Base-by-base conservation (phyloP, 2,797 vertebrate species). In the Spheniscus humboldti region DNA sequence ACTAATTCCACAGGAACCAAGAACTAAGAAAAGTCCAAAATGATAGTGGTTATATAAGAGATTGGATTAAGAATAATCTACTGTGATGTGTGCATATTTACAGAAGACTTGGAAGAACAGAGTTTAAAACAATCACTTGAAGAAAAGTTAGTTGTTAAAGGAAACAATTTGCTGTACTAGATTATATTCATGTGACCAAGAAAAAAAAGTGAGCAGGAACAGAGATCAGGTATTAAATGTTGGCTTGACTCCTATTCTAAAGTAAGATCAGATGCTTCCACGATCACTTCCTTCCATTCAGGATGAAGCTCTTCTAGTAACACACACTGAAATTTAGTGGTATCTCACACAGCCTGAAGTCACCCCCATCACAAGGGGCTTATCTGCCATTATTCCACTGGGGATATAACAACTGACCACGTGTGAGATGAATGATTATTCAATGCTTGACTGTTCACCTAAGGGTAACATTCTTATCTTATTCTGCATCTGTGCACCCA, bases 21-120 rank as follows among this genome's bases (percentile, higher is more conserved):
- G 75, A 87, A 94, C 85, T 95, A 95, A 96, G 97, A 94, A 92
- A 96, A 96, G 78, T 97, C 96, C 96, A 97, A 97, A 98, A 98
- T 96, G 96, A 98, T 97, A 98, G 97, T 93, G 75, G 86, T 98
- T 98, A 98, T 80, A 11, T 98, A 98, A 98, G 94, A 98, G 96
- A 97, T 13, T 97, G 98, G 97, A 98, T 98, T 98, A 98, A 98
- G 91, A 86, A 96, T 98, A 97, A 98, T 97, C 97, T 97, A 98
- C 86, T 91, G 88, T 97, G 97, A 98, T 97, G 91, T 95, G 74
- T 98, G 96, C 78, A 25, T 98, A 97, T 98, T 98, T 98, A 97
- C 95, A 98, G 96, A 97, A 96, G 97, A 97, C 96, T 97, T 98
- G 95, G 96, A 98, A 98, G 96, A 96, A 92, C 30, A 95, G 94